These are phyloP conservation scores for Calliopsis andreniformis DNA, from an alignment of 1,140 invertebrate genomes.

Conservation along the genomic window DNA sequence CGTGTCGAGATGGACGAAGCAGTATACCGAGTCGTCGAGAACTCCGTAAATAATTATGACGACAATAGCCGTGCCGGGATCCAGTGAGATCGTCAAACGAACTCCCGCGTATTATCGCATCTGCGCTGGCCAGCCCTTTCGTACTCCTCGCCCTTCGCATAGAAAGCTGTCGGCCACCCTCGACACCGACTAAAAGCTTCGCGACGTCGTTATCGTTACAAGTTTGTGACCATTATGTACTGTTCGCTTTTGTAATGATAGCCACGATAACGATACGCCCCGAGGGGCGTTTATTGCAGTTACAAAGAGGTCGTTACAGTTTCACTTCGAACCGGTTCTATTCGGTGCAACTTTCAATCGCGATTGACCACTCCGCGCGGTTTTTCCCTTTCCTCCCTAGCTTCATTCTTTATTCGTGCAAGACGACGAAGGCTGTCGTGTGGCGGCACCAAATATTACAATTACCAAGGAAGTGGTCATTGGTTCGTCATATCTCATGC, in stretches of 20 bases:
- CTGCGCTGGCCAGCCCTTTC: constrained; percentile 8
- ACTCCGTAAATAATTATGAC: constrained; percentile 54
- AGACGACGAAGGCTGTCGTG: too few species aligned
- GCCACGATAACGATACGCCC: constrained; percentile 13
- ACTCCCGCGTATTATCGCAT: constrained; percentile 17
- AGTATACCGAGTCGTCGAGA: constrained; percentile 11
- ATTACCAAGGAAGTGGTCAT: too few species aligned
- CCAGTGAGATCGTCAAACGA: constrained; percentile 20
- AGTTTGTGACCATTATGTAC: constrained; percentile 20
- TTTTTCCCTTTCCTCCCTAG: not conserved
- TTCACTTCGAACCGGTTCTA: not conserved
- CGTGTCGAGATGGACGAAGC: not conserved
- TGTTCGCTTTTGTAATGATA: constrained; percentile 10
- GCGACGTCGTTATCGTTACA: constrained; percentile 23
- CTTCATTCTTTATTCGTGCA: too few species aligned
- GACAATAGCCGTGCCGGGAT: constrained; percentile 2
- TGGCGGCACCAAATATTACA: not conserved
- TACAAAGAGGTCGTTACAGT: constrained; percentile 23
- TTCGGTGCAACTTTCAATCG: not conserved
- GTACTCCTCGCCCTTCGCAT: not conserved
- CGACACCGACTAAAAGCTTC: not conserved
- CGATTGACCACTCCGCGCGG: too few species aligned
- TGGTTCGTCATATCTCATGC: not conserved
- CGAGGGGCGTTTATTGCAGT: not conserved
- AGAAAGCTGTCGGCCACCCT: constrained; percentile 3